Evolutionary conservation across 1,140 invertebrate species (phyloP).

Genomic region (Popillia japonica): DNA sequence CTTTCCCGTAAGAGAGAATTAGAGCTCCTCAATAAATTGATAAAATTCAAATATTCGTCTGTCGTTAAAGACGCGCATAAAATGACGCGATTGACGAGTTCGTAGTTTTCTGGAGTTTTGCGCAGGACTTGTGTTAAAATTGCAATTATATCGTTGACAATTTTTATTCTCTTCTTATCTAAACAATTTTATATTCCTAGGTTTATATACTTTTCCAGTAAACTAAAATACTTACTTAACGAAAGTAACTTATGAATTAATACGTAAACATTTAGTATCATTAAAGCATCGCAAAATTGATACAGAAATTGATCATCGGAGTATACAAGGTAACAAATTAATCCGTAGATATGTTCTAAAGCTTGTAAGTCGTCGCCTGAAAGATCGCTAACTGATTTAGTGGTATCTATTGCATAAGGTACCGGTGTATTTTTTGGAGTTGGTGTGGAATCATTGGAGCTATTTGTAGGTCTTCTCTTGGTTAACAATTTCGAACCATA

Average conservation of each 20-base stretch:
- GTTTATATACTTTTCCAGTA: background rate
- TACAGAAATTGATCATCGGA: constrained; percentile 73
- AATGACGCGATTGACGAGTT: constrained; percentile 76
- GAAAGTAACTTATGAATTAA: constrained; percentile 65
- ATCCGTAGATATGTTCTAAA: constrained; percentile 71
- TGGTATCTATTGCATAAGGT: constrained; percentile 15
- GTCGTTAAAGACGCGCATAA: constrained; percentile 58
- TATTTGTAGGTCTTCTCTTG: constrained; percentile 56
- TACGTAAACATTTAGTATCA: constrained; percentile 69
- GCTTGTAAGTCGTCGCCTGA: constrained; percentile 70
- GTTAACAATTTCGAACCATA: constrained; percentile 74
- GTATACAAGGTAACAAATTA: constrained; percentile 77
- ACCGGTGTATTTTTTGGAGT: constrained; percentile 35
- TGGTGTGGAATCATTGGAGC: constrained; percentile 27
- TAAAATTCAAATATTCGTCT: constrained; percentile 64
- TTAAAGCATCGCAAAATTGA: constrained; percentile 80
- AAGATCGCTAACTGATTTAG: constrained; percentile 60
- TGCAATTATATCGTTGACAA: constrained; percentile 74
- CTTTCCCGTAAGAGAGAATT: constrained; percentile 69
- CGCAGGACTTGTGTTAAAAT: constrained; percentile 79
- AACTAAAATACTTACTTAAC: constrained; percentile 61
- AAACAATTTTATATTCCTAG: constrained; percentile 45
- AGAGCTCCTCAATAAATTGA: constrained; percentile 68
- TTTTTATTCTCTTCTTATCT: constrained; percentile 68
- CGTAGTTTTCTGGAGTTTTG: constrained; percentile 75